Percentiles rank a stretch among this genome's conserved stretches.
phyloP scores from a whole-genome alignment of 2,113 vertebrate genomes.

The Numida meleagris region DNA sequence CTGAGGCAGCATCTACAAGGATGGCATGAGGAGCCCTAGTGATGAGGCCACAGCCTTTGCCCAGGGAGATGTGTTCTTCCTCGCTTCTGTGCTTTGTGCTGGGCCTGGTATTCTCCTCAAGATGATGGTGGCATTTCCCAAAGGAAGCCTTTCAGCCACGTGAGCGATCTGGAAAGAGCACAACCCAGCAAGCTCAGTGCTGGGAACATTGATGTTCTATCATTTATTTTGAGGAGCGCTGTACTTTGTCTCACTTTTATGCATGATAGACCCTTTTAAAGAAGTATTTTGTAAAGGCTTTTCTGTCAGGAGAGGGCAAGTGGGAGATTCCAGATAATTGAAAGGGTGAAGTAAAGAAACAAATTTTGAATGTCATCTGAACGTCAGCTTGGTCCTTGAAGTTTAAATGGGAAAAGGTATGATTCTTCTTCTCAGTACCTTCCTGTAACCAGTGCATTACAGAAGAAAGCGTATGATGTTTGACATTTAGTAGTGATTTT shows the following conservation, averaged over 20 bases:
- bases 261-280: background rate
- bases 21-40: background rate
- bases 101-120: background rate
- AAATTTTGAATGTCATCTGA: background rate
- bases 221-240: background rate
- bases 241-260: background rate
- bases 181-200: background rate
- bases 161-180: background rate
- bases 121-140: background rate
- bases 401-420: background rate
- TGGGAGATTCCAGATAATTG: background rate
- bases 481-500: constrained; percentile 35
- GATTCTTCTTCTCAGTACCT: background rate
- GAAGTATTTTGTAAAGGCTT: background rate
- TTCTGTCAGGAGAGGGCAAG: background rate
- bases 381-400: background rate
- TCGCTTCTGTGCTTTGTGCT: background rate
- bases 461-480: background rate
- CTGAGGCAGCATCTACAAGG: background rate
- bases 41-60: background rate
- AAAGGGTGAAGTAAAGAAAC: background rate
- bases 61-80: background rate
- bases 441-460: background rate
- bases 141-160: background rate
- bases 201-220: background rate